These are phyloP conservation scores for Hassar affinis DNA, from an alignment of 2,113 vertebrate species.

Conservation along the genomic window DNA sequence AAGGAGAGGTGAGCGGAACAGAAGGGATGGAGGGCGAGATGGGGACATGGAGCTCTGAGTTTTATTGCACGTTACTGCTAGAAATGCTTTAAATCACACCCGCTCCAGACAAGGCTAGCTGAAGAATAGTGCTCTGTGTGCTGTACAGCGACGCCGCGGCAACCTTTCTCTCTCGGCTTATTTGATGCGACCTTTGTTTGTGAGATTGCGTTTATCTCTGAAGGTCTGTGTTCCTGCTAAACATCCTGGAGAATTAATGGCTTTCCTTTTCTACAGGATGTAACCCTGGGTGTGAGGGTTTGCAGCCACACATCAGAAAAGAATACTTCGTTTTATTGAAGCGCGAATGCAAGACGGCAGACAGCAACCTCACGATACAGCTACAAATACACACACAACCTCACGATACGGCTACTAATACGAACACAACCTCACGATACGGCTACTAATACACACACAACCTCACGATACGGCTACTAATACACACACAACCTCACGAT, in stretches of 20 bases:
- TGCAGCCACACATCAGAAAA: not conserved
- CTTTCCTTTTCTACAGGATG: not conserved
- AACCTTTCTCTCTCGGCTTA: not conserved
- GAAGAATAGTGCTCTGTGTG: constrained; percentile 21
- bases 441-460: no score
- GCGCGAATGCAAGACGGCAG: not conserved
- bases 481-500: no score
- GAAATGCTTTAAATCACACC: constrained; percentile 45
- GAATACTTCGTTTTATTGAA: not conserved
- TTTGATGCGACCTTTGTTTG: not conserved
- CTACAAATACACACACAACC: no score
- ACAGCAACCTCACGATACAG: not conserved
- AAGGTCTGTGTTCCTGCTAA: constrained; percentile 18
- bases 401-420: no score
- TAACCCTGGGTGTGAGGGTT: not conserved
- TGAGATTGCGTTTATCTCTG: constrained; percentile 4
- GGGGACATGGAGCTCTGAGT: not conserved
- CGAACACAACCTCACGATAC: no score
- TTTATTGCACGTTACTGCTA: constrained; percentile 19
- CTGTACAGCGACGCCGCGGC: not conserved
- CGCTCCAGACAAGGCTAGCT: constrained; percentile 47
- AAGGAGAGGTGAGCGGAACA: not conserved
- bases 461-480: no score
- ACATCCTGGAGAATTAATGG: not conserved
- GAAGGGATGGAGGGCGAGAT: constrained; percentile 15